These are phyloP conservation scores for Machaerirhynchus nigripectus DNA, from an alignment of 2,113 vertebrate species.

Conservation along the genomic window DNA sequence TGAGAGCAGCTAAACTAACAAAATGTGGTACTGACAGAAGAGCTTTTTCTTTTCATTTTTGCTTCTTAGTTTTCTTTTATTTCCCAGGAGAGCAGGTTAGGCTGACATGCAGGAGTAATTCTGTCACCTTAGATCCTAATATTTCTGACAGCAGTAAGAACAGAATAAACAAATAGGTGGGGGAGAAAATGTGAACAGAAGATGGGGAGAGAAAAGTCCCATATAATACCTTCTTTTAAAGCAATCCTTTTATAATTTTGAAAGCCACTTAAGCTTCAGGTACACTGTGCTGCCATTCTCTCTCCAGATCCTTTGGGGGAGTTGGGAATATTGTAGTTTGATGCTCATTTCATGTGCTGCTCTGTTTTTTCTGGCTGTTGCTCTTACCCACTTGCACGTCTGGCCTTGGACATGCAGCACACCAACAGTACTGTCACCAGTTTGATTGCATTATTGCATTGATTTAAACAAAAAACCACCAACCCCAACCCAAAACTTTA, in stretches of 20 bases:
- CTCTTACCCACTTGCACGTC: background rate
- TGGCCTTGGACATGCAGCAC: background rate
- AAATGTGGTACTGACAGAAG: background rate
- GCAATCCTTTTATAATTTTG: background rate
- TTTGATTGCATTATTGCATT: background rate
- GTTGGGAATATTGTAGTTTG: background rate
- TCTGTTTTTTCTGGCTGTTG: background rate
- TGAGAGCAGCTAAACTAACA: background rate
- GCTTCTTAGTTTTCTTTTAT: background rate
- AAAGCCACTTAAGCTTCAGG: conserved; percentile 12
- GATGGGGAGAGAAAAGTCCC: background rate
- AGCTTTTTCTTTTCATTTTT: background rate
- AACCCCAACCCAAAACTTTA: background rate
- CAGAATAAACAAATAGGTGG: conserved; percentile 27
- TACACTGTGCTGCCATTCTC: background rate
- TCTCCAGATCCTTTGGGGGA: background rate
- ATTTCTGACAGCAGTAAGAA: background rate
- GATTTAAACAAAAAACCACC: background rate
- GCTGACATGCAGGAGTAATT: conserved; percentile 1
- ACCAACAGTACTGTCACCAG: background rate
- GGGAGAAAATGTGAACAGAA: background rate
- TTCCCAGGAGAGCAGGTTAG: background rate
- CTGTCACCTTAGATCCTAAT: background rate
- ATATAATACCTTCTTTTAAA: background rate
- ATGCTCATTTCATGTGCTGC: background rate